These are phyloP conservation scores for Diarsia brunnea DNA, from an alignment of 2,888 invertebrate genomes.

Conservation along the genomic window DNA sequence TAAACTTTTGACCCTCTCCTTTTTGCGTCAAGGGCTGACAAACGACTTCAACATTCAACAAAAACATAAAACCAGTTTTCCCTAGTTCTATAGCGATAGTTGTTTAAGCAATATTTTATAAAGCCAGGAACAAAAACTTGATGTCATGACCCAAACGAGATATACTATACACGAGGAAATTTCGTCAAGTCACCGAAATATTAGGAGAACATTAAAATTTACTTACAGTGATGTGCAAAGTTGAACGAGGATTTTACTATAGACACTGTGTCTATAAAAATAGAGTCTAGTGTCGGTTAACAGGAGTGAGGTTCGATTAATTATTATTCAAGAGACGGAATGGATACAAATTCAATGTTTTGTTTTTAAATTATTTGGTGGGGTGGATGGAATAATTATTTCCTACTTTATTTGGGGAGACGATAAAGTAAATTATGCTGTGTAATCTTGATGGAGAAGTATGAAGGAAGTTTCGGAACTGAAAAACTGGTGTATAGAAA, in stretches of 20 bases:
- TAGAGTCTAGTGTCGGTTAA: constrained; percentile 34
- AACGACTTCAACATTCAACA: constrained; percentile 18
- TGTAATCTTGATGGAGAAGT: constrained; percentile 24
- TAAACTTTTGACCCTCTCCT: constrained; percentile 23
- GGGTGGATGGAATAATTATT: constrained; percentile 53
- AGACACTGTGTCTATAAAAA: not conserved
- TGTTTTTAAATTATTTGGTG: constrained; percentile 58
- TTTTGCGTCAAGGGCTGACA: constrained; percentile 35
- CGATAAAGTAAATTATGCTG: constrained; percentile 20
- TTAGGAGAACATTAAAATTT: constrained; percentile 73
- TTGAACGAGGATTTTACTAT: constrained; percentile 56
- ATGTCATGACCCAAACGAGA: constrained; percentile 66
- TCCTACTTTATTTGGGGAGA: constrained; percentile 40
- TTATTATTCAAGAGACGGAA: constrained; percentile 59
- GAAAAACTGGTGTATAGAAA: not conserved
- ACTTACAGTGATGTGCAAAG: constrained; percentile 70
- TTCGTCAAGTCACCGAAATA: constrained; percentile 70
- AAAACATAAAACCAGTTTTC: constrained; percentile 39
- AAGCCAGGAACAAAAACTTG: constrained; percentile 60
- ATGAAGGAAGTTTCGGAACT: not conserved
- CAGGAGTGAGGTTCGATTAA: constrained; percentile 40
- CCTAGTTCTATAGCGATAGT: constrained; percentile 33
- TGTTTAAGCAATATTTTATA: constrained; percentile 59
- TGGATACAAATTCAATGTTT: constrained; percentile 64
- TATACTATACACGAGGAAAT: constrained; percentile 55